phyloP scores from a whole-genome alignment of 1,140 invertebrate species.

The Ostrea denselamellosa region DNA sequence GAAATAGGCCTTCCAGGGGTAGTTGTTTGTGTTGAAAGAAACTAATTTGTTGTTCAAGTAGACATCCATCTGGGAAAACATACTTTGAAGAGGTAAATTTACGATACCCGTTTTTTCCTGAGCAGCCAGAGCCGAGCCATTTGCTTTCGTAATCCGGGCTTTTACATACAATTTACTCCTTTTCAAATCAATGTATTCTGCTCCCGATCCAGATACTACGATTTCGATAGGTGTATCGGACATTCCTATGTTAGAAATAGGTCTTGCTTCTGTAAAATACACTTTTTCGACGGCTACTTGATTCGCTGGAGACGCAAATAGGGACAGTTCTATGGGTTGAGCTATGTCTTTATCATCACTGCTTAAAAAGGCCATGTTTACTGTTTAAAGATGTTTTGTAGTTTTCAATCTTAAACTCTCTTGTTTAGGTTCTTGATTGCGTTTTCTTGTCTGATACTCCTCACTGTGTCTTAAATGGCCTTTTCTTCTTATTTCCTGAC shows the following conservation, averaged over 20 bases:
- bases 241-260: conserved; percentile 28
- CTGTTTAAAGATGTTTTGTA: conserved; percentile 35
- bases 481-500: not conserved
- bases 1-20: conserved; percentile 54
- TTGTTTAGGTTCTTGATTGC: not conserved
- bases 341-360: conserved; percentile 47
- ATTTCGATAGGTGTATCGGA: conserved; percentile 53
- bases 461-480: not conserved
- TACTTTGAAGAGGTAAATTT: conserved; percentile 52
- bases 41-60: conserved; percentile 57
- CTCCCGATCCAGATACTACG: conserved; percentile 46
- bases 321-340: conserved; percentile 41
- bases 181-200: conserved; percentile 54
- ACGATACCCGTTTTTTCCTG: conserved; percentile 51
- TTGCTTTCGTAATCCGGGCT: conserved; percentile 46
- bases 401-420: conserved; percentile 41
- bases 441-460: not conserved
- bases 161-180: conserved; percentile 47
- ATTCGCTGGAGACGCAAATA: conserved; percentile 48
- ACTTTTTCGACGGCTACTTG: conserved; percentile 54
- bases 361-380: conserved; percentile 46
- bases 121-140: conserved; percentile 44
- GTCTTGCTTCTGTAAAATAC: conserved; percentile 37
- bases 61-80: conserved; percentile 56
- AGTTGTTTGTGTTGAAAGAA: conserved; percentile 52